phyloP scores from a whole-genome alignment of 2,797 vertebrate species.

The Heterohyrax brucei region DNA sequence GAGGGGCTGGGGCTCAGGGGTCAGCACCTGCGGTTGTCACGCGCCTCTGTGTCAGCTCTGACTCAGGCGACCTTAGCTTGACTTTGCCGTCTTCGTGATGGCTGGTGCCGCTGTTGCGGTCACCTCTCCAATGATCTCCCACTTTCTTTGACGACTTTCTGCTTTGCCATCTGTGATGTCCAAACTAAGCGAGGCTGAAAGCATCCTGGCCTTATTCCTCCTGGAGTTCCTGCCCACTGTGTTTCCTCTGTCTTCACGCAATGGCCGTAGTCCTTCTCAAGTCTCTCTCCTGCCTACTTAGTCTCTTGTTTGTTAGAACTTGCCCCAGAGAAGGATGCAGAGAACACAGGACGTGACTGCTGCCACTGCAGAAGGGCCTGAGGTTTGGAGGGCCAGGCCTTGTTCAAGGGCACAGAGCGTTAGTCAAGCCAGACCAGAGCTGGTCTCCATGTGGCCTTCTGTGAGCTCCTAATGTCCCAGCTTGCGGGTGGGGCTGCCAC shows the following conservation, averaged over 20 bases:
- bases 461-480: fast-evolving
- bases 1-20: fast-evolving
- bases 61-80: neutral
- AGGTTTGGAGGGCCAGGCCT: fast-evolving
- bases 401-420: too few species aligned
- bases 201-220: neutral
- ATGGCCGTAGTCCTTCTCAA: fast-evolving
- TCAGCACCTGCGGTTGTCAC: neutral
- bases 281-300: fast-evolving
- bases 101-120: neutral
- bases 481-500: fast-evolving
- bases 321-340: fast-evolving
- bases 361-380: fast-evolving
- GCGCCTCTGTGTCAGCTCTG: too few species aligned
- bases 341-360: fast-evolving
- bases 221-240: fast-evolving
- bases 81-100: neutral
- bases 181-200: neutral
- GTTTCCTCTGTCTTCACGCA: fast-evolving
- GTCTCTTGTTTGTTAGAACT: neutral
- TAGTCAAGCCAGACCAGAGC: fast-evolving
- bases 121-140: too few species aligned
- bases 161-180: too few species aligned
- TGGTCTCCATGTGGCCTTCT: fast-evolving
- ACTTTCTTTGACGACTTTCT: too few species aligned